Base-by-base conservation (phyloP, 2,888 invertebrate genomes). In the Spilosoma lubricipeda region DNA sequence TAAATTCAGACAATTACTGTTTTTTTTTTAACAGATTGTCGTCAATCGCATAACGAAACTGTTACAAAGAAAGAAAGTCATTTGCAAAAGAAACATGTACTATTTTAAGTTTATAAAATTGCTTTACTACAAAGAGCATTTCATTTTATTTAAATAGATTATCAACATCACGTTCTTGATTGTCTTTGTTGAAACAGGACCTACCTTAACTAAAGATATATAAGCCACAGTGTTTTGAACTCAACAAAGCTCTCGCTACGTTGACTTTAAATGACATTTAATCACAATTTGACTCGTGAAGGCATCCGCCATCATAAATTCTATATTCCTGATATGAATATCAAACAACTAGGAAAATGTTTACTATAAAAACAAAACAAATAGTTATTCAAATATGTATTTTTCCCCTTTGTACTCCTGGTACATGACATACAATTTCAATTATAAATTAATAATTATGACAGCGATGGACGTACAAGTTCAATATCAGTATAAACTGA, bases 371-470 rank as follows among this genome's bases (percentile, higher is more conserved):
- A 23, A 33, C 20, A 59, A 67, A 68, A 74, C 30, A 75, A 63
- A 72, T 52, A 27, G n/a, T 65, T 69, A 68, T 48, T 72, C 27
- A 76, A 76, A 78, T 30, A 63, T 74, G 65, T 64, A 74, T 71
- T 71, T 74, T 78, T 73, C 76, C n/a, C 71, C 3, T 33, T 36
- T 7, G 79, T 79, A 79, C 64, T 27, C 67, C 52, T 36, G 68
- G 71, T 74, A 71, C 39, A 77, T 52, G 73, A 66, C 77, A 77
- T 80, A 82, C 71, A 73, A 76, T 78, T 76, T 74, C 78, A 81
- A 79, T 82, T 73, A 67, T 79, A 82, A 70, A 83, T 78, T 3
- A 77, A 75, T 75, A 74, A 81, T 85, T 80, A 81, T 75, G 79
- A 80, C 72, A 81, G 64, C 75, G 71, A 77, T 39, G 69, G 56